Evolutionary conservation across 2,888 invertebrate genomes (phyloP).

Genomic region (Amphimallon solstitiale): DNA sequence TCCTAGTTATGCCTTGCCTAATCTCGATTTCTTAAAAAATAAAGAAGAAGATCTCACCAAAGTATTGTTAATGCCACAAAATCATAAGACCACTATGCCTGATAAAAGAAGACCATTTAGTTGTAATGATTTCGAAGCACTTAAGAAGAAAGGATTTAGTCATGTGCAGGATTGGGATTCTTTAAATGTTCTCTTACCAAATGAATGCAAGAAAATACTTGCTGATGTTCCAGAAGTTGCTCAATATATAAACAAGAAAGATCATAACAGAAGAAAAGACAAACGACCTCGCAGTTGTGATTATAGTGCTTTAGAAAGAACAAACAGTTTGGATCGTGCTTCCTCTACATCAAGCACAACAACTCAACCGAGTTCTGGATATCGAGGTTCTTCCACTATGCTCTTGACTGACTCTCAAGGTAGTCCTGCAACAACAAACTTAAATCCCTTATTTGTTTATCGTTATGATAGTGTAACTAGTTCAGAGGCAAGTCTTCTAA

Average conservation of each 20-base stretch:
- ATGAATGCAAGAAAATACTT: slow-evolving; percentile 82
- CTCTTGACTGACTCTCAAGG: slow-evolving; percentile 81
- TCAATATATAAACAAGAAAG: slow-evolving; percentile 70
- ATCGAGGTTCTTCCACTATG: slow-evolving; percentile 86
- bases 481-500: slow-evolving; percentile 76
- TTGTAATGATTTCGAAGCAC: slow-evolving; percentile 82
- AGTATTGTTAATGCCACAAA: slow-evolving; percentile 79
- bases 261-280: slow-evolving; percentile 61
- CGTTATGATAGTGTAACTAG: slow-evolving; percentile 82
- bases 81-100: slow-evolving; percentile 59
- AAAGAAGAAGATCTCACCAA: slow-evolving; percentile 65
- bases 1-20: slow-evolving; percentile 90
- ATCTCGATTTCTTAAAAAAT: slow-evolving; percentile 80
- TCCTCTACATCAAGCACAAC: slow-evolving; percentile 77
- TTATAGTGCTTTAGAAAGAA: slow-evolving; percentile 66
- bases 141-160: slow-evolving; percentile 81
- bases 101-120: slow-evolving; percentile 75
- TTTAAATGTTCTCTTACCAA: slow-evolving; percentile 85
- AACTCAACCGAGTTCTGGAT: slow-evolving; percentile 87
- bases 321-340: slow-evolving; percentile 60
- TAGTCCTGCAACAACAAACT: slow-evolving; percentile 70
- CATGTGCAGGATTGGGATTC: slow-evolving; percentile 96
- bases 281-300: slow-evolving; percentile 70
- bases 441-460: slow-evolving; percentile 82
- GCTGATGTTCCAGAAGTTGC: slow-evolving; percentile 83